Percentiles rank a stretch among this genome's conserved stretches.
Conservation (phyloP, 2,113 vertebrate genomes). For the Sigmodon hispidus region DNA sequence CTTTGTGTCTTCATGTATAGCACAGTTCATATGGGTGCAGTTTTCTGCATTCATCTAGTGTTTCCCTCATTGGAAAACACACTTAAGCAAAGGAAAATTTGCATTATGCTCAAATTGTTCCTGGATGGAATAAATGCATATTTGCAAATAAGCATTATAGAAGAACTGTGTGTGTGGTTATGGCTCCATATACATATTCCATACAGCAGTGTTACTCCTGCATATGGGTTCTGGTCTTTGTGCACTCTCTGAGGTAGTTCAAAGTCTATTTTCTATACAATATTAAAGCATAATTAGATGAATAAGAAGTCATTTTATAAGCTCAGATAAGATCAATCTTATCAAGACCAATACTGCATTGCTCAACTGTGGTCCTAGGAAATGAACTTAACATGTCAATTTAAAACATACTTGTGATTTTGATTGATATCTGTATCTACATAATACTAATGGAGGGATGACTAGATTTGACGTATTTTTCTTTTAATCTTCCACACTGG, state of each 20-base stretch:
- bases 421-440: slow-evolving; percentile 6
- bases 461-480: neutral
- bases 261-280: neutral
- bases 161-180: neutral
- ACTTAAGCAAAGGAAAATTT: slow-evolving; percentile 42
- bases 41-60: neutral
- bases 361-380: neutral
- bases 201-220: neutral
- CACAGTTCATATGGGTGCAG: neutral
- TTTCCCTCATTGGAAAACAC: slow-evolving; percentile 22
- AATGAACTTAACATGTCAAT: neutral
- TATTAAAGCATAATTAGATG: neutral
- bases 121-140: slow-evolving; percentile 39
- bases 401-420: slow-evolving; percentile 1
- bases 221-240: neutral
- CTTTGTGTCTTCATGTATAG: neutral
- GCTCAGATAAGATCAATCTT: neutral
- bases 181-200: neutral
- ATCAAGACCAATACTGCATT: neutral
- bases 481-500: neutral
- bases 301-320: neutral
- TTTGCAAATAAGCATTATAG: slow-evolving; percentile 29
- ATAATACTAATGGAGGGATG: neutral
- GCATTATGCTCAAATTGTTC: slow-evolving; percentile 8
- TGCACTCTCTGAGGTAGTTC: neutral